Evolutionary conservation across 1,140 invertebrate species (phyloP).

Genomic region (Lethrus apterus): DNA sequence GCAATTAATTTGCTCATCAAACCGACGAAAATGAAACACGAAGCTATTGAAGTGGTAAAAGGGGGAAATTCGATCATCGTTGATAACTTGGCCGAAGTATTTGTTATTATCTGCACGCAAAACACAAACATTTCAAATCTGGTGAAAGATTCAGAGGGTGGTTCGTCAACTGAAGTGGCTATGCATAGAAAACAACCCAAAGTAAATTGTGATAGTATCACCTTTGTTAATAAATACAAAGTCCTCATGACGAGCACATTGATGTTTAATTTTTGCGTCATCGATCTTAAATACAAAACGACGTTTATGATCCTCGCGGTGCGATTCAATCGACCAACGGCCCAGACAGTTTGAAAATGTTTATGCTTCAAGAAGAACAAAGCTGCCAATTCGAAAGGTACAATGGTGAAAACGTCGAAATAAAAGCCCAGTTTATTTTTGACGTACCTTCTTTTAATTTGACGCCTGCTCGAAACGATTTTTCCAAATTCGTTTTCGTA

Average conservation of each 20-base stretch:
- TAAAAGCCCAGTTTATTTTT: slow-evolving; percentile 15
- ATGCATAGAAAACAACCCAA: not conserved
- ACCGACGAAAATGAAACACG: not conserved
- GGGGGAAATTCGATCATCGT: no score
- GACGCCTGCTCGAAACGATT: not conserved
- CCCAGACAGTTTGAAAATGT: not conserved
- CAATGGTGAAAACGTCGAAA: not conserved
- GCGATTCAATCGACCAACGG: slow-evolving; percentile 12
- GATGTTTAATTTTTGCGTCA: slow-evolving; percentile 18
- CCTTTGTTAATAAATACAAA: slow-evolving; percentile 2
- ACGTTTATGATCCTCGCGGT: slow-evolving; percentile 9
- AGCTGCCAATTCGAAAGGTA: not conserved
- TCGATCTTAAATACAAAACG: slow-evolving; percentile 4
- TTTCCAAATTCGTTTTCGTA: slow-evolving; percentile 20
- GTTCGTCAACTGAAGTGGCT: not conserved
- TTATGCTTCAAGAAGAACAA: not conserved
- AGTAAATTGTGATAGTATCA: slow-evolving; percentile 5
- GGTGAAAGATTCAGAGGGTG: not conserved
- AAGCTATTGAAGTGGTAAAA: no score
- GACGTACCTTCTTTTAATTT: slow-evolving; percentile 12
- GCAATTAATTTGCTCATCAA: slow-evolving; percentile 7
- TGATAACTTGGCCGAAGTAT: not conserved
- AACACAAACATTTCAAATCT: not conserved
- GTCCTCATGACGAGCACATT: slow-evolving; percentile 13
- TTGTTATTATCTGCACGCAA: not conserved